phyloP scores from a whole-genome alignment of 2,888 invertebrate genomes.

The Eutolmus rufibarbis region DNA sequence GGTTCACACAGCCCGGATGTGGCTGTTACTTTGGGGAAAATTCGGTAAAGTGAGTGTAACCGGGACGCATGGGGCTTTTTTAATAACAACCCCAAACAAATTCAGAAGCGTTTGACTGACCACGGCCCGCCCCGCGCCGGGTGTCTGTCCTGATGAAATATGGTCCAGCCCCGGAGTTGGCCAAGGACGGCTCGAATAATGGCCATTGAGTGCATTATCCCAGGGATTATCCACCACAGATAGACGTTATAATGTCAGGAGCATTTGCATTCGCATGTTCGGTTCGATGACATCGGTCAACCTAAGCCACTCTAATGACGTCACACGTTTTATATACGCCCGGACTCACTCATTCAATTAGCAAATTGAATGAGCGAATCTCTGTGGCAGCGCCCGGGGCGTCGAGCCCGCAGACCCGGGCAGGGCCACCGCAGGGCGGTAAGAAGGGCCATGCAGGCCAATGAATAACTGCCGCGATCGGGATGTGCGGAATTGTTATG shows the following conservation, averaged over 20 bases:
- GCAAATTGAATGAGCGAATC: conserved; percentile 26
- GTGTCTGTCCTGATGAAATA: not conserved
- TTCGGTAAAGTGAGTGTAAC: not conserved
- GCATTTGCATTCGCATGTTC: conserved; percentile 42
- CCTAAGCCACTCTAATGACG: conserved; percentile 43
- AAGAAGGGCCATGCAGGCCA: not conserved
- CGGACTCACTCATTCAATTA: conserved; percentile 27
- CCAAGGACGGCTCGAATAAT: not conserved
- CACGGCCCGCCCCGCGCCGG: not conserved
- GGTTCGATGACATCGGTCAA: conserved; percentile 37
- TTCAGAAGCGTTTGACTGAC: not conserved
- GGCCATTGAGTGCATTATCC: conserved; percentile 2
- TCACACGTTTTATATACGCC: conserved; percentile 14
- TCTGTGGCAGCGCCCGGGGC: not conserved
- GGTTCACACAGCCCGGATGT: not conserved
- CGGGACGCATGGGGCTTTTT: not conserved
- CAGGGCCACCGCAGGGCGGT: not conserved
- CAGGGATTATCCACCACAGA: conserved; percentile 25
- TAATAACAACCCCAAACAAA: not conserved
- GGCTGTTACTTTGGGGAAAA: not conserved
- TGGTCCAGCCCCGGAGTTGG: not conserved
- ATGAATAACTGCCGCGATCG: not conserved
- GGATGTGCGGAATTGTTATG: not conserved
- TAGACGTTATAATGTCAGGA: conserved; percentile 33
- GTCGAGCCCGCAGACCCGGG: not conserved